Percentiles rank a stretch among this genome's conserved stretches.
Evolutionary conservation across 2,797 vertebrate genomes (phyloP).

Genomic region (Heterohyrax brucei): DNA sequence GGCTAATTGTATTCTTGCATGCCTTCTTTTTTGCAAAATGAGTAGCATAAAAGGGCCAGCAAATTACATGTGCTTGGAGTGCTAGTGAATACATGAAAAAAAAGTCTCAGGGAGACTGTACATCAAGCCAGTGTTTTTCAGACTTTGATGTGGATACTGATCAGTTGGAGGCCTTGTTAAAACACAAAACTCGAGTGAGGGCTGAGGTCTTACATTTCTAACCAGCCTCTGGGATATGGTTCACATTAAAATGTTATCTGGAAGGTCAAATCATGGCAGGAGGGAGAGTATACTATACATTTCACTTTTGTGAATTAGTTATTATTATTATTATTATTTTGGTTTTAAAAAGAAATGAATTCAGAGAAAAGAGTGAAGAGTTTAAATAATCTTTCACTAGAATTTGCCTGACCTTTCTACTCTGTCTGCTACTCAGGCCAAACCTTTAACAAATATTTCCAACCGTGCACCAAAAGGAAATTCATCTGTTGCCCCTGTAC

Average conservation of each 20-base stretch:
- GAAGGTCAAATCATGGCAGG: not conserved
- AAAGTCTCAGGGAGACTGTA: not conserved
- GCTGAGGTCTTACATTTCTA: not conserved
- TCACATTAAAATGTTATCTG: not conserved
- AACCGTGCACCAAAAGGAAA: constrained; percentile 39
- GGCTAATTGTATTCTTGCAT: not conserved
- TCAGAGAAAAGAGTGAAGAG: constrained; percentile 39
- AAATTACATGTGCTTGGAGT: not conserved
- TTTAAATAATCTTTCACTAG: constrained; percentile 55
- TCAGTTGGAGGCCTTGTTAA: constrained; percentile 37
- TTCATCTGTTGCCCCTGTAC: not conserved
- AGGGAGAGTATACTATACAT: not conserved
- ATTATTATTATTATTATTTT: constrained; percentile 18
- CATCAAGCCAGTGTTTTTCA: not conserved
- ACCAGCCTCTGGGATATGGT: not conserved
- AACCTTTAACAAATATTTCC: constrained; percentile 47
- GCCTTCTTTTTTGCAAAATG: constrained; percentile 11
- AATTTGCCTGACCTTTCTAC: constrained; percentile 26
- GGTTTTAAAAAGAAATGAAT: constrained; percentile 13
- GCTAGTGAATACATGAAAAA: not conserved
- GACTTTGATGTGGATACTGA: not conserved
- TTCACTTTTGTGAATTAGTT: constrained; percentile 48
- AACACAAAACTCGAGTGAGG: not conserved
- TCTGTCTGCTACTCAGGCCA: not conserved
- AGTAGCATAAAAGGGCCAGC: constrained; percentile 22